Evolutionary conservation across 2,888 invertebrate species (phyloP).

Genomic region (Podotricha telesiphe): DNA sequence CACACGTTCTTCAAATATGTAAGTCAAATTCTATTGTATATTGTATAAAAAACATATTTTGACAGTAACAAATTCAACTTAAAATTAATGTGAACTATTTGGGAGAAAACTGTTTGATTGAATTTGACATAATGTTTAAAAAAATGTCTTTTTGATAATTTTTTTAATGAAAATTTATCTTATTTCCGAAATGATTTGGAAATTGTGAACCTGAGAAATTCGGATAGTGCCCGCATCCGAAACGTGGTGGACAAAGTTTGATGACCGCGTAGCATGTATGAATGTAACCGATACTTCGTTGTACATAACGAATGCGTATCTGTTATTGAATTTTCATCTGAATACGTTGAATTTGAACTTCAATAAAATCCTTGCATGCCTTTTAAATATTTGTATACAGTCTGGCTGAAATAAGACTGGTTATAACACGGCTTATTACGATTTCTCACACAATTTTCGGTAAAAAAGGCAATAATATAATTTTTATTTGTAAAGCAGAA

Average conservation of each 20-base stretch:
- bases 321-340: conserved; percentile 19
- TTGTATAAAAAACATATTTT: too few species aligned
- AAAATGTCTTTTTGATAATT: too few species aligned
- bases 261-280: conserved; percentile 39
- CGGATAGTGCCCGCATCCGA: conserved; percentile 56
- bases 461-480: too few species aligned
- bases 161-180: neutral
- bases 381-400: neutral
- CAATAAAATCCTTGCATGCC: neutral
- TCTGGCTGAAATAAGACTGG: neutral
- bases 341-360: conserved; percentile 5
- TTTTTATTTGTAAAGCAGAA: neutral
- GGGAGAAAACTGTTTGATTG: too few species aligned
- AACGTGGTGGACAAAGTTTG: conserved; percentile 44
- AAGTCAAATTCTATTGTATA: too few species aligned
- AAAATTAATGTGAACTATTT: too few species aligned
- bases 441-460: neutral
- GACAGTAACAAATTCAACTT: too few species aligned
- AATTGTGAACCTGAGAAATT: conserved; percentile 53
- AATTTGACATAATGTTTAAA: too few species aligned
- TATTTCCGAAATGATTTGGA: conserved; percentile 47
- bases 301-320: conserved; percentile 20
- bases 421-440: neutral
- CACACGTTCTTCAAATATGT: too few species aligned
- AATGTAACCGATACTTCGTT: conserved; percentile 3